These are phyloP conservation scores for Pyrochroa serraticornis DNA, from an alignment of 2,888 invertebrate species.

Conservation along the genomic window DNA sequence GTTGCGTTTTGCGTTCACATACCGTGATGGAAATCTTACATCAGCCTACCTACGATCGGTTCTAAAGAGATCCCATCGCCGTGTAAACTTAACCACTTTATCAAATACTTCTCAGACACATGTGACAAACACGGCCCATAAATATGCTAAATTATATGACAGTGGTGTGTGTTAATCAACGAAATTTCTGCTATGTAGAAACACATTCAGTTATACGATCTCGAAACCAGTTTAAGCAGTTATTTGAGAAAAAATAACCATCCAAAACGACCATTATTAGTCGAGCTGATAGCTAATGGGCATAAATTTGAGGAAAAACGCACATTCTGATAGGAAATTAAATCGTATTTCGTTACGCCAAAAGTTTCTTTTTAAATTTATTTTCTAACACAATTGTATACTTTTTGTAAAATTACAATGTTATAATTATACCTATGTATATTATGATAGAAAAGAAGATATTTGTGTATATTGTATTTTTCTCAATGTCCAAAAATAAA, in stretches of 20 bases:
- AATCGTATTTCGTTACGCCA: too few relatives aligned
- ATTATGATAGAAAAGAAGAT: conserved; percentile 36
- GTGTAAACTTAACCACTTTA: conserved; percentile 21
- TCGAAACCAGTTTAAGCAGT: conserved; percentile 31
- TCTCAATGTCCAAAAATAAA: conserved; percentile 51
- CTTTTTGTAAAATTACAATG: conserved; percentile 20
- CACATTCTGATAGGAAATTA: conserved; percentile 10
- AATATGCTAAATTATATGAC: conserved; percentile 32
- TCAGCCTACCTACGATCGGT: too few relatives aligned
- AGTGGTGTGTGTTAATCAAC: conserved; percentile 32
- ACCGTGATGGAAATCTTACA: conserved; percentile 4
- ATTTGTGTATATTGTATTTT: conserved; percentile 51
- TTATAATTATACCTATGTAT: conserved; percentile 14
- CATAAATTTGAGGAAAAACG: conserved; percentile 18
- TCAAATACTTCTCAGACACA: conserved; percentile 25
- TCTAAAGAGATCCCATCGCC: conserved; percentile 8
- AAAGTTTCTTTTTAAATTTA: conserved; percentile 29
- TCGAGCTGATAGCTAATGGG: conserved; percentile 32
- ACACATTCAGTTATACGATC: conserved; percentile 32
- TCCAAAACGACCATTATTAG: conserved; percentile 22
- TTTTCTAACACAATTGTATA: conserved; percentile 35
- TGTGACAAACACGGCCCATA: conserved; percentile 30
- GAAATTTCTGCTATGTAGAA: conserved; percentile 33
- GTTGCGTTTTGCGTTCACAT: too few relatives aligned
- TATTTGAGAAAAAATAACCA: conserved; percentile 26